phyloP scores from a whole-genome alignment of 2,797 vertebrate genomes.

The Florisuga fusca region DNA sequence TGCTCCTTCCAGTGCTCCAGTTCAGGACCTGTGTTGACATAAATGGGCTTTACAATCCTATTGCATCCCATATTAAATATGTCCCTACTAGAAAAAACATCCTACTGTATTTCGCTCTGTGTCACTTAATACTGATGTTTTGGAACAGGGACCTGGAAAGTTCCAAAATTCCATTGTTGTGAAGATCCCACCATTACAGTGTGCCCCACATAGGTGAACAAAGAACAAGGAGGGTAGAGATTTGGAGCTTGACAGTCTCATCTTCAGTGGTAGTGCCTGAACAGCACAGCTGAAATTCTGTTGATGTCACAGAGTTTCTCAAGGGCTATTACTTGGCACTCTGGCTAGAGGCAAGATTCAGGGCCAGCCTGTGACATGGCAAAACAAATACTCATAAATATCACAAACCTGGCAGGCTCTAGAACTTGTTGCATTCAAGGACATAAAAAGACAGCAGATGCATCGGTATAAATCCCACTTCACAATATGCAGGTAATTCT shows the following conservation, averaged over 20 bases:
- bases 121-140: neutral
- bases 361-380: fast-evolving
- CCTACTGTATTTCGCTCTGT: neutral
- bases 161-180: neutral
- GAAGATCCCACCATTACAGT: neutral
- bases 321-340: neutral
- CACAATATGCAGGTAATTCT: neutral
- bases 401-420: neutral
- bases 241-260: neutral
- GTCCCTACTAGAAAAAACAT: neutral
- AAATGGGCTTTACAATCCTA: neutral
- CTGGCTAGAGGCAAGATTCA: neutral
- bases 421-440: neutral
- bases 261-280: neutral
- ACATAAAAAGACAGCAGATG: neutral
- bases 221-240: neutral
- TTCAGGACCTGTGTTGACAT: neutral
- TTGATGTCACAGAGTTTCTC: neutral
- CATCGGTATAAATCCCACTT: neutral
- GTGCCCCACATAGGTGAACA: neutral
- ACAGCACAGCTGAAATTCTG: neutral
- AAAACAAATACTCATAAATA: neutral
- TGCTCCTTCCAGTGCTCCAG: neutral
- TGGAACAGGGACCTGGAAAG: neutral
- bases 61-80: neutral